Percentiles rank a stretch among this genome's conserved stretches.
phyloP scores from a whole-genome alignment of 2,797 vertebrate species.

The Tokudaia muenninki region DNA sequence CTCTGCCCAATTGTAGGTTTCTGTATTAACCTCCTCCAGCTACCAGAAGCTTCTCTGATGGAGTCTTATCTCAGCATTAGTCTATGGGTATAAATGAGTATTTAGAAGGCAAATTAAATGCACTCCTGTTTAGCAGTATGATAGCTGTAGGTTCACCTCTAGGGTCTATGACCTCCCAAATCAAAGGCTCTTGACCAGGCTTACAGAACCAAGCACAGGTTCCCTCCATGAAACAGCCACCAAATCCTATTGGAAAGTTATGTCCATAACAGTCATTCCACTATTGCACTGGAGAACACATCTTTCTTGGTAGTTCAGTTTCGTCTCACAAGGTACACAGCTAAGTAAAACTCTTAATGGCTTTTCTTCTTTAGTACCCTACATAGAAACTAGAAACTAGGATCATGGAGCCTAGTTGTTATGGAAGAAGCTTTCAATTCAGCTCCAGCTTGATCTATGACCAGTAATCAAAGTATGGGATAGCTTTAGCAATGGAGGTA shows the following conservation, averaged over 20 bases:
- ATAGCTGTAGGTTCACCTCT: neutral
- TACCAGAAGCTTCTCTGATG: neutral
- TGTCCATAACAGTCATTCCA: no score
- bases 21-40: neutral
- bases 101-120: neutral
- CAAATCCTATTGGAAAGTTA: neutral
- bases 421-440: neutral
- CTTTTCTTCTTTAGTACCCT: neutral
- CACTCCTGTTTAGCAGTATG: neutral
- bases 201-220: neutral
- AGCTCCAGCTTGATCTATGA: neutral
- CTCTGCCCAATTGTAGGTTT: neutral
- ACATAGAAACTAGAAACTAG: neutral
- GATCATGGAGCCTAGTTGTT: neutral
- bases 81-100: neutral
- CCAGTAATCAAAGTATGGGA: neutral
- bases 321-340: neutral
- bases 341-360: neutral
- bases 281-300: neutral
- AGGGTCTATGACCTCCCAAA: neutral
- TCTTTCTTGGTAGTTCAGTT: neutral
- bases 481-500: neutral
- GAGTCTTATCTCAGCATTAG: neutral
- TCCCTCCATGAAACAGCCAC: neutral
- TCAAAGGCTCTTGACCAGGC: neutral